These are phyloP conservation scores for Telmatochromis sp. DNA, from an alignment of 2,113 vertebrate genomes.

Conservation along the genomic window DNA sequence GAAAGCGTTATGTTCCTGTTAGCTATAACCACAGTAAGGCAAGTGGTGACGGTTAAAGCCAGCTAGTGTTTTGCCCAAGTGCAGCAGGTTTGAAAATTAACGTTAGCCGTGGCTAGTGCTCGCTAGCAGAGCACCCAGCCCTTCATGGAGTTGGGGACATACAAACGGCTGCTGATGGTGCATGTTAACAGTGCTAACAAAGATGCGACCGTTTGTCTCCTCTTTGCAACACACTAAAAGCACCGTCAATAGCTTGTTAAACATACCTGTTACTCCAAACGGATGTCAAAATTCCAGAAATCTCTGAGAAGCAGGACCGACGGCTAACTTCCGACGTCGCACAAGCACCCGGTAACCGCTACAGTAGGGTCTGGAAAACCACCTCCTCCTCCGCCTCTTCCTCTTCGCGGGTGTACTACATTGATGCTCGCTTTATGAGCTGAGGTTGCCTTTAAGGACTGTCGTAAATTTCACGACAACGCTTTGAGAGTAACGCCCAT, in stretches of 20 bases:
- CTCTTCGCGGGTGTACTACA: neutral
- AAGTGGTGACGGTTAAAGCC: neutral
- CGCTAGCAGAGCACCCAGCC: conserved; percentile 29
- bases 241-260: no score
- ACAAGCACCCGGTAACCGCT: neutral
- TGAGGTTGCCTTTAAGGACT: conserved; percentile 2
- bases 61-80: neutral
- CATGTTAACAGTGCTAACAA: neutral
- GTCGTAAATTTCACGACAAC: neutral
- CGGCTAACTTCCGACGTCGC: conserved; percentile 8
- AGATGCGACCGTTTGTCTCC: neutral
- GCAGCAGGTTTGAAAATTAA: neutral
- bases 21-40: neutral
- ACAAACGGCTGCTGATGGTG: neutral
- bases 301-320: neutral
- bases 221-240: neutral
- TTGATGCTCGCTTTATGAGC: neutral
- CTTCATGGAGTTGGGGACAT: neutral
- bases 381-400: neutral
- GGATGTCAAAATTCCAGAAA: neutral
- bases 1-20: neutral
- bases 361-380: neutral
- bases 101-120: conserved; percentile 18
- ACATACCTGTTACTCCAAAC: conserved; percentile 28
- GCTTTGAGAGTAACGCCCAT: neutral